Evolutionary conservation across 2,113 vertebrate genomes (phyloP), one percentile per base, ranked within the genome.

Genomic region (Callipepla californica): DNA sequence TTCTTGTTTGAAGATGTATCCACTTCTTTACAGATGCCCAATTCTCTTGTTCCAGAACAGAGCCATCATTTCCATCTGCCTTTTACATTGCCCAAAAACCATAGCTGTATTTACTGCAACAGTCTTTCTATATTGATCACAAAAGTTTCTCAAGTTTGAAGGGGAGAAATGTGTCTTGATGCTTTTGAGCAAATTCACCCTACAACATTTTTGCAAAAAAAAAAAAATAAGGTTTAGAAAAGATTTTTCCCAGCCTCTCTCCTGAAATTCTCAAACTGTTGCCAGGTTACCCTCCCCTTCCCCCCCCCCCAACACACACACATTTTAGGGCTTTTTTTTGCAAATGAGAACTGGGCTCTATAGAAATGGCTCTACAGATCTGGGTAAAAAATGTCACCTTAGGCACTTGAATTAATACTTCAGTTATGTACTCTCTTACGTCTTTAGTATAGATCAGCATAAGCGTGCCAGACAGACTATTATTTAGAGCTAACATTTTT

Each of bases 371-470:
- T 91, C 78, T 8, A 20, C 88, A 95, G 94, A 95, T 87, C 91
- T 91, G 73, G 92, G 94, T 96, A 94, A 96, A 97, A 96, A 92
- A 93, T 53, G 82, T 96, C 95, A 97, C 97, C 91, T 95, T 93
- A 93, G 94, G 96, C 94, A 96, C 93, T 66, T 95, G 96, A 96
- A 97, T 97, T 97, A 97, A 97, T 95, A 95, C 95, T 95, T 97
- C 76, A 68, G 95, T 96, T 97, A 96, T 61, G 85, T 97, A 97
- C 91, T 96, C 66, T 7, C 85, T 93, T 97, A 96, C 97, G 95
- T 93, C 96, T 92, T 96, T 83, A 95, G 96, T 96, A 96, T 87
- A 97, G 95, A 97, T 96, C 97, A 97, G 96, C 74, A 40, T 95
- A 96, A 95, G 93, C 78, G 85, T 92, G 94, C 93, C 79, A 97